A percentile compares a stretch with the other conserved stretches of the same genome.
Conservation (phyloP, 2,113 vertebrate genomes). For the Elanus axillaris region DNA sequence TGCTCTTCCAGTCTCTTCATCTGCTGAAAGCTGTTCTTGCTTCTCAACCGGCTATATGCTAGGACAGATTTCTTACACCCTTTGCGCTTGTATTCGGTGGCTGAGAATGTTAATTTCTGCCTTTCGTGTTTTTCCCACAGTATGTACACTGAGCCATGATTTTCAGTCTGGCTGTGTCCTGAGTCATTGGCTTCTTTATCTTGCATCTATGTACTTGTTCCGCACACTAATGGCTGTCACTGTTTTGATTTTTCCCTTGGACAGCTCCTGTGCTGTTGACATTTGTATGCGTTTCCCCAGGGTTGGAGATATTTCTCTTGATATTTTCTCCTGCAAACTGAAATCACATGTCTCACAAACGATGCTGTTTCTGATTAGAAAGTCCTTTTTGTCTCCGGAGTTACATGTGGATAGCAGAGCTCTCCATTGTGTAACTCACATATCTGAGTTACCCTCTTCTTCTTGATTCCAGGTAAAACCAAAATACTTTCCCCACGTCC, state of each 20-base stretch:
- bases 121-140: conserved; percentile 22
- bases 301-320: not conserved
- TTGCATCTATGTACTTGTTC: not conserved
- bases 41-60: not conserved
- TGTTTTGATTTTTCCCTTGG: conserved; percentile 27
- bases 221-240: not conserved
- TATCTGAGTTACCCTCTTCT: not conserved
- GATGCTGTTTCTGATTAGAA: conserved; percentile 35
- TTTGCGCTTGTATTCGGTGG: not conserved
- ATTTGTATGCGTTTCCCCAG: not conserved
- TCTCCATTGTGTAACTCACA: not conserved
- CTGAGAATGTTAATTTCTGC: conserved; percentile 29
- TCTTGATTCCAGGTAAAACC: not conserved
- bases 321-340: conserved; percentile 15
- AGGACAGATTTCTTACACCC: not conserved
- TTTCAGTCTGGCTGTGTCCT: conserved; percentile 14
- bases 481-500: not conserved
- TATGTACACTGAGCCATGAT: not conserved
- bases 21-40: not conserved
- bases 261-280: conserved; percentile 9
- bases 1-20: not conserved
- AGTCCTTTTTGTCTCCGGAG: not conserved
- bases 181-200: conserved; percentile 28
- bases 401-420: conserved; percentile 27
- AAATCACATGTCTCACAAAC: conserved; percentile 15